Conservation (phyloP, 2,888 invertebrate species). For the Digitonthophagus gazella region DNA sequence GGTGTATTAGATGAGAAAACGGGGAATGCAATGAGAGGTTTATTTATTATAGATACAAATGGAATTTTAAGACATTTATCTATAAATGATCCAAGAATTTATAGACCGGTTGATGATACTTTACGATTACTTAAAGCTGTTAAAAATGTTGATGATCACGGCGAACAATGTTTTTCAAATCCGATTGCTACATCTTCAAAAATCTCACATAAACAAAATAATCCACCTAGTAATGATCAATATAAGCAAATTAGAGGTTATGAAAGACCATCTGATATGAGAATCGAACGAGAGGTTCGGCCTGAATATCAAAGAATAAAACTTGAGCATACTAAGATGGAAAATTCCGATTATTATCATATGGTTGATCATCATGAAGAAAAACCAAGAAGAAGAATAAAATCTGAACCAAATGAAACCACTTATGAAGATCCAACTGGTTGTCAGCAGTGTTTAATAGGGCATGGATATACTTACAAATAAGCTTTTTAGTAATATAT, state of each 20-base stretch:
- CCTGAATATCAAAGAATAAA: no score
- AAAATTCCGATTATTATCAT: no score
- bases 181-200: not conserved
- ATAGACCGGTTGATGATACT: slow-evolving; percentile 87
- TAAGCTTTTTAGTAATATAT: no score
- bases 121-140: slow-evolving; percentile 90
- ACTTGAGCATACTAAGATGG: no score
- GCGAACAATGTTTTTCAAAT: slow-evolving; percentile 55
- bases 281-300: not conserved
- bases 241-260: not conserved
- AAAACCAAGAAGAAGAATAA: no score
- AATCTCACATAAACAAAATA: not conserved
- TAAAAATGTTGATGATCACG: slow-evolving; percentile 87
- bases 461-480: no score
- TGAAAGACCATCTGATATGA: not conserved
- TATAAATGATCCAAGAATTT: slow-evolving; percentile 92
- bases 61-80: slow-evolving; percentile 89
- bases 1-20: slow-evolving; percentile 86
- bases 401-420: no score
- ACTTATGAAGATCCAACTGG: no score
- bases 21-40: slow-evolving; percentile 87
- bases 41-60: slow-evolving; percentile 86
- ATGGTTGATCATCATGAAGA: no score
- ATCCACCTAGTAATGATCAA: not conserved
- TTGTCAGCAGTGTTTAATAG: no score